A percentile compares a stretch with the other conserved stretches of the same genome.
Evolutionary conservation across 1,140 invertebrate species (phyloP).

Genomic region (Campoletis sonorensis): DNA sequence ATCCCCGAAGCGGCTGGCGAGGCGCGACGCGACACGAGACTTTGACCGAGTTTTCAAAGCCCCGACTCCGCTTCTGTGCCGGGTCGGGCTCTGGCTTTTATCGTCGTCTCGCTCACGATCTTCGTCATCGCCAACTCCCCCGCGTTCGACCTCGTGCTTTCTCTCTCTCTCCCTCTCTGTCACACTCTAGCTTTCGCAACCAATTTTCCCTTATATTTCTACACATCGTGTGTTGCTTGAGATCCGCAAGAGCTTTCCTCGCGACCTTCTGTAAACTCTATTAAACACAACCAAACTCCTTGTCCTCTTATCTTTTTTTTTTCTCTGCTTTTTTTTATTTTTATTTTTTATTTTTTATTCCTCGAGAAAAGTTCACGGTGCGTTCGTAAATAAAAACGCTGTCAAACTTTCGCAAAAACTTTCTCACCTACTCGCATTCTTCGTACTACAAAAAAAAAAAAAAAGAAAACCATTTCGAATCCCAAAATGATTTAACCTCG

Average conservation of each 20-base stretch:
- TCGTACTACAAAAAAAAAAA: not conserved
- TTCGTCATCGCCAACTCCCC: conserved; percentile 17
- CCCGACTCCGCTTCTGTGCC: conserved; percentile 9
- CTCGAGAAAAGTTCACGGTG: not conserved
- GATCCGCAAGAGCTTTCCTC: not conserved
- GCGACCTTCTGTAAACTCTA: not conserved
- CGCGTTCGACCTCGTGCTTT: conserved; percentile 6
- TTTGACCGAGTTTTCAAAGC: conserved; percentile 70
- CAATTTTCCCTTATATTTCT: not conserved
- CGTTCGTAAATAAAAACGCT: conserved; percentile 15
- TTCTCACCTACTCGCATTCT: conserved; percentile 38
- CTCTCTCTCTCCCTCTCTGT: conserved; percentile 31
- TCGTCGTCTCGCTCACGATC: conserved; percentile 30
- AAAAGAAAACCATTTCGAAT: too few species aligned
- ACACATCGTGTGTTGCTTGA: not conserved
- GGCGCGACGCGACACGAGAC: conserved; percentile 64
- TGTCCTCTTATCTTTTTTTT: not conserved
- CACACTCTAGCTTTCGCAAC: conserved; percentile 21
- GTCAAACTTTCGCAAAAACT: conserved; percentile 38
- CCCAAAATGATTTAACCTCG: too few species aligned
- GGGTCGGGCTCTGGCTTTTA: conserved; percentile 9
- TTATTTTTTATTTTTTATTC: not conserved
- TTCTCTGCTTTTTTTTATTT: not conserved
- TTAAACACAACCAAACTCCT: not conserved
- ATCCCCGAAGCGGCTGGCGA: conserved; percentile 61